Evolutionary conservation across 2,113 vertebrate genomes (phyloP).

Genomic region (Thryonomys swinderianus): DNA sequence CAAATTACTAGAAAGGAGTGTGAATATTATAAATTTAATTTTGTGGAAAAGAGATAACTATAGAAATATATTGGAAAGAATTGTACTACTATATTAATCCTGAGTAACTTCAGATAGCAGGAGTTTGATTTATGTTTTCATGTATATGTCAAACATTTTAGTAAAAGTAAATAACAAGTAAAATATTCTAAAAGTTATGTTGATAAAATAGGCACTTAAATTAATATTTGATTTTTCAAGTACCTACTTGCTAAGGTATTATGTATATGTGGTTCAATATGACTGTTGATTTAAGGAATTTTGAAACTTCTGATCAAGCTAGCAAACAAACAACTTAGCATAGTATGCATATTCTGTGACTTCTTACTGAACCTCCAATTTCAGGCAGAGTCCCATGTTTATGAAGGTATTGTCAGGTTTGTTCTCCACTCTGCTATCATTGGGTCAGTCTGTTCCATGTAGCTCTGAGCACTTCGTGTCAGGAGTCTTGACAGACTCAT

Average conservation of each 20-base stretch:
- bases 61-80: slow-evolving; percentile 1
- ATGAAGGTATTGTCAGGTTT: neutral
- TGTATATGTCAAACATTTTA: slow-evolving; percentile 19
- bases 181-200: neutral
- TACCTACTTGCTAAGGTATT: neutral
- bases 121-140: slow-evolving; percentile 20
- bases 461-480: neutral
- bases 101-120: neutral
- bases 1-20: slow-evolving; percentile 20
- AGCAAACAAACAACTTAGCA: slow-evolving; percentile 6
- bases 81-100: neutral
- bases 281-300: slow-evolving; percentile 2
- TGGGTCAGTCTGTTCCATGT: neutral
- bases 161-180: slow-evolving; percentile 17
- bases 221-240: slow-evolving; percentile 41
- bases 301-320: slow-evolving; percentile 23
- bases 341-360: neutral
- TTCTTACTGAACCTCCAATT: neutral
- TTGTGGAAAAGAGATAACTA: neutral
- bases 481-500: neutral
- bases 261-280: neutral
- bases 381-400: neutral
- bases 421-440: neutral
- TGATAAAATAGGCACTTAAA: neutral
- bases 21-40: slow-evolving; percentile 21